A percentile compares a stretch with the other conserved stretches of the same genome.
Conservation (phyloP, 1,140 invertebrate species). For the Drosophila saltans region DNA sequence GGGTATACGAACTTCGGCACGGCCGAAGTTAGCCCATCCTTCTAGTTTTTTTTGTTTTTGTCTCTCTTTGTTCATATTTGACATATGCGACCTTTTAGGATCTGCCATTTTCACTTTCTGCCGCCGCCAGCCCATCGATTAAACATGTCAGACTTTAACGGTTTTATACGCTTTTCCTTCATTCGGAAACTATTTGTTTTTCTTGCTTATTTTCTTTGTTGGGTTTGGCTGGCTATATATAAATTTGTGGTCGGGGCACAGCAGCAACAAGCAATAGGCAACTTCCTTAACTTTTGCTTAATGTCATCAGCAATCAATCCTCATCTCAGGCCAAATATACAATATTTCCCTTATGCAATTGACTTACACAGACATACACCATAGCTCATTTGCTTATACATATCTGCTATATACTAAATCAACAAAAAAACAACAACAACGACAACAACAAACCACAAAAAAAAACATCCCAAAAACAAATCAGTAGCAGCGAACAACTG, state of each 20-base stretch:
- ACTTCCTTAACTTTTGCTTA: constrained; percentile 32
- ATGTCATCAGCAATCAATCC: constrained; percentile 13
- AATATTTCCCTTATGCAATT: constrained; percentile 59
- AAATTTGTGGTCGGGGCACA: neutral
- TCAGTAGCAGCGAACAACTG: constrained; percentile 38
- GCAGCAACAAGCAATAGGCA: neutral
- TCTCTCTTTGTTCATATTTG: neutral
- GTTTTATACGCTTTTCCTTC: constrained; percentile 1
- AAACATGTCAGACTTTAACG: constrained; percentile 1
- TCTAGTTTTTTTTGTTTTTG: too few species aligned
- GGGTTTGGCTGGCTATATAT: neutral
- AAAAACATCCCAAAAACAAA: constrained; percentile 21
- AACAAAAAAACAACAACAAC: constrained; percentile 17
- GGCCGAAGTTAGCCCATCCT: too few species aligned
- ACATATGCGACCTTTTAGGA: constrained; percentile 6
- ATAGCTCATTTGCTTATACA: constrained; percentile 7
- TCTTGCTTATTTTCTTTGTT: constrained; percentile 1
- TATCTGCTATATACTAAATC: neutral
- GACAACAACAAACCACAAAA: constrained; percentile 48
- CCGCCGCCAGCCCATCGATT: neutral
- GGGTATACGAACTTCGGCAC: too few species aligned
- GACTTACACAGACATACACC: constrained; percentile 11
- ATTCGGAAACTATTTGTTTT: constrained; percentile 9
- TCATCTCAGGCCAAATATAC: constrained; percentile 13
- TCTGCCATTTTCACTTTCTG: neutral